Conservation (phyloP, 2,797 vertebrate species). For the Hoplostethus atlanticus region DNA sequence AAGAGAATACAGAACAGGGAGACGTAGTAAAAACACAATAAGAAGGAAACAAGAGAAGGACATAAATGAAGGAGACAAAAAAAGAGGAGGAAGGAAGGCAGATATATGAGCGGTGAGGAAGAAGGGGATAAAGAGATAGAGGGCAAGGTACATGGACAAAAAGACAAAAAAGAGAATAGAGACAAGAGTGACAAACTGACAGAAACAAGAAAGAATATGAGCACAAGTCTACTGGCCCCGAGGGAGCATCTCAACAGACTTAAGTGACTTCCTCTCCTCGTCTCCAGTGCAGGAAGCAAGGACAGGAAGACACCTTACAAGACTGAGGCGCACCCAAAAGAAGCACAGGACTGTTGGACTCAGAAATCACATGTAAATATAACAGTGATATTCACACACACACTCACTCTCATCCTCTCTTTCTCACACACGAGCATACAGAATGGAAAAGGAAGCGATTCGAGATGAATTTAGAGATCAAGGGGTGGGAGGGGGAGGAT, state of each 20-base stretch:
- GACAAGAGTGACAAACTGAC: conserved; percentile 51
- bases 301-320: neutral
- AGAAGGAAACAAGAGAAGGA: conserved; percentile 55
- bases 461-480: conserved; percentile 38
- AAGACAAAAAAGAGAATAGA: conserved; percentile 53
- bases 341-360: conserved; percentile 24
- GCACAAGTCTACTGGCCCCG: conserved; percentile 17
- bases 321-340: conserved; percentile 49
- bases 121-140: conserved; percentile 23
- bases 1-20: conserved; percentile 33
- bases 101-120: conserved; percentile 68
- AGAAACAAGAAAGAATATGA: conserved; percentile 37
- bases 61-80: conserved; percentile 46
- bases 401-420: neutral
- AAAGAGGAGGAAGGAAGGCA: conserved; percentile 68
- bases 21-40: neutral
- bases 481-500: conserved; percentile 20
- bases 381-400: conserved; percentile 30
- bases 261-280: neutral
- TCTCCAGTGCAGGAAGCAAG: neutral
- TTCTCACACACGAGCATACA: conserved; percentile 29
- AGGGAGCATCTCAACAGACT: conserved; percentile 49
- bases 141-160: conserved; percentile 41
- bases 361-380: conserved; percentile 37
- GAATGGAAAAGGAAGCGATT: conserved; percentile 43